Evolutionary conservation across 2,797 vertebrate genomes (phyloP).

Genomic region (Lemur catta): DNA sequence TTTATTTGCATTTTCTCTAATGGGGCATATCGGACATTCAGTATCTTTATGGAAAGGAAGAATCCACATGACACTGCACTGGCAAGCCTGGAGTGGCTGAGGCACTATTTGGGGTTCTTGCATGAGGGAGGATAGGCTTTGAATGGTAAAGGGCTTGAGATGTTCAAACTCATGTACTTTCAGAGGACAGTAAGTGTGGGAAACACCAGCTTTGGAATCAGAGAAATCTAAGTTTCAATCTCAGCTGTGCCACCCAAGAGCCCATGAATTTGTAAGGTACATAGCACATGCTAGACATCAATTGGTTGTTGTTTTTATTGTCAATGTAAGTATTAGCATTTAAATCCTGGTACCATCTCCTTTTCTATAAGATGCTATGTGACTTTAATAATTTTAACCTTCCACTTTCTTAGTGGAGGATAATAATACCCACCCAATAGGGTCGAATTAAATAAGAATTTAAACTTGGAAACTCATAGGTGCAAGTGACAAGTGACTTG

Average conservation of each 20-base stretch:
- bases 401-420: background rate
- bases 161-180: background rate
- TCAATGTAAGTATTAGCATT: background rate
- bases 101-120: background rate
- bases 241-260: background rate
- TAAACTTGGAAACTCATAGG: background rate
- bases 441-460: background rate
- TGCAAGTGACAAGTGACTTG: background rate
- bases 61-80: background rate
- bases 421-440: background rate
- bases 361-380: background rate
- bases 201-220: background rate
- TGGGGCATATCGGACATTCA: background rate
- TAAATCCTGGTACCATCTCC: background rate
- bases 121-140: background rate
- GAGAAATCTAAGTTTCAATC: background rate
- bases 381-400: background rate
- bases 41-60: background rate
- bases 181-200: background rate
- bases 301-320: background rate
- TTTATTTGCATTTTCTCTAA: constrained; percentile 27
- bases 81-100: background rate
- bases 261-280: background rate
- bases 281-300: background rate
- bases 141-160: background rate